Conservation (phyloP, 1,140 invertebrate species). For the Procambarus virginalis region DNA sequence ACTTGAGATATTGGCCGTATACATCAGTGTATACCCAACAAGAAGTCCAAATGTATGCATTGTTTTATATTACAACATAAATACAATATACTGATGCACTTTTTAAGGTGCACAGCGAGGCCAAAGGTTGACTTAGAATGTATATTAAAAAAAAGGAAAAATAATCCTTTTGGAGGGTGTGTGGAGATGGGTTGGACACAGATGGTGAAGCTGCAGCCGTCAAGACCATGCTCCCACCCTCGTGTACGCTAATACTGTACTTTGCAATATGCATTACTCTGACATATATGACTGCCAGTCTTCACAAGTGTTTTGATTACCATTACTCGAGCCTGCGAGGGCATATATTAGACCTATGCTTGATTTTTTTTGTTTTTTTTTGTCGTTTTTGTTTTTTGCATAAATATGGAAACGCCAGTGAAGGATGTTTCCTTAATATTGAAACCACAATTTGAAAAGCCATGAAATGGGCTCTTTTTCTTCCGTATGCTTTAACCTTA, state of each 20-base stretch:
- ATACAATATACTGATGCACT: slow-evolving; percentile 39
- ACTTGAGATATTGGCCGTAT: slow-evolving; percentile 32
- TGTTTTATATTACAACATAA: slow-evolving; percentile 35
- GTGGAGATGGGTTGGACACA: not conserved
- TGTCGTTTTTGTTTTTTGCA: not conserved
- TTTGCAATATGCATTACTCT: not conserved
- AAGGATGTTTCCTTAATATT: not conserved
- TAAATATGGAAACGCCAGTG: not conserved
- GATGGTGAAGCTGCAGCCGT: no score
- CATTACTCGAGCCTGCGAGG: not conserved
- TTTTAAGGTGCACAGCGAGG: slow-evolving; percentile 33
- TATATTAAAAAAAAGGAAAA: slow-evolving; percentile 19
- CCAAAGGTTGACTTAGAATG: slow-evolving; percentile 51
- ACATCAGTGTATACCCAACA: slow-evolving; percentile 21
- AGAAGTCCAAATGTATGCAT: slow-evolving; percentile 22
- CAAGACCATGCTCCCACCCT: no score
- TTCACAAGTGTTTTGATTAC: not conserved
- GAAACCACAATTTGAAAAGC: no score
- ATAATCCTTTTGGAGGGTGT: not conserved
- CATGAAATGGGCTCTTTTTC: no score
- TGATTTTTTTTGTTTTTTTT: no score
- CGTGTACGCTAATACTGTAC: not conserved
- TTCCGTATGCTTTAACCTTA: no score
- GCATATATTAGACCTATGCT: not conserved
- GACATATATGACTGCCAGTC: no score